Evolutionary conservation across 2,113 vertebrate genomes (phyloP).

Genomic region (Scopus umbretta): DNA sequence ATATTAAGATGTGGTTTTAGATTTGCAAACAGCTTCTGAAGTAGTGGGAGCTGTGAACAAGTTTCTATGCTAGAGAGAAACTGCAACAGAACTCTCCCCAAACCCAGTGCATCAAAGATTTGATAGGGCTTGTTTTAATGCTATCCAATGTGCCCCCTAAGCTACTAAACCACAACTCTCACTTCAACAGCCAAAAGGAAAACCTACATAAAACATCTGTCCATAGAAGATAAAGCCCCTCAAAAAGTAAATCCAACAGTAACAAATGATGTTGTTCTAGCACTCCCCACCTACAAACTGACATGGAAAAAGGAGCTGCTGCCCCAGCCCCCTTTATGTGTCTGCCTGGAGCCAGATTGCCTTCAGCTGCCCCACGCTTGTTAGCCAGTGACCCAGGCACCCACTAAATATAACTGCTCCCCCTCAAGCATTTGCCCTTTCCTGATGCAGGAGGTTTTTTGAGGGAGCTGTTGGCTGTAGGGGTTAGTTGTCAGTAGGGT

Average conservation of each 20-base stretch:
- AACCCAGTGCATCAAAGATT: too few relatives aligned
- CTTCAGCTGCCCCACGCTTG: not conserved
- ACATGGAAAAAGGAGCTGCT: too few relatives aligned
- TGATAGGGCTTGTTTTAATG: not conserved
- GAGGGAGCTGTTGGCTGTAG: not conserved
- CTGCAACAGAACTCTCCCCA: not conserved
- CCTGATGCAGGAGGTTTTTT: not conserved
- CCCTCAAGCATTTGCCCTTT: accelerated
- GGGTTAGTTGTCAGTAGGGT: not conserved
- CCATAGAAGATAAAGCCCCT: not conserved
- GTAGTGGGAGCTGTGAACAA: not conserved
- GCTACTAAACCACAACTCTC: not conserved
- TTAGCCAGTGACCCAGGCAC: not conserved
- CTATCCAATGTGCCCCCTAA: accelerated
- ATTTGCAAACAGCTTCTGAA: not conserved
- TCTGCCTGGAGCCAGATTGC: not conserved
- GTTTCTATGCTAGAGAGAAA: not conserved
- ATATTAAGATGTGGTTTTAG: not conserved
- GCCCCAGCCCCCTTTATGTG: accelerated
- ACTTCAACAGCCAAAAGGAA: not conserved
- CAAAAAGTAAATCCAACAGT: not conserved
- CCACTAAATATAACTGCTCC: not conserved
- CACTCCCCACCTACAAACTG: too few relatives aligned
- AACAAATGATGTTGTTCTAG: accelerated
- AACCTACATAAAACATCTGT: accelerated